Conservation (phyloP, 1,140 invertebrate genomes). For the Drosophila lacteicornis region DNA sequence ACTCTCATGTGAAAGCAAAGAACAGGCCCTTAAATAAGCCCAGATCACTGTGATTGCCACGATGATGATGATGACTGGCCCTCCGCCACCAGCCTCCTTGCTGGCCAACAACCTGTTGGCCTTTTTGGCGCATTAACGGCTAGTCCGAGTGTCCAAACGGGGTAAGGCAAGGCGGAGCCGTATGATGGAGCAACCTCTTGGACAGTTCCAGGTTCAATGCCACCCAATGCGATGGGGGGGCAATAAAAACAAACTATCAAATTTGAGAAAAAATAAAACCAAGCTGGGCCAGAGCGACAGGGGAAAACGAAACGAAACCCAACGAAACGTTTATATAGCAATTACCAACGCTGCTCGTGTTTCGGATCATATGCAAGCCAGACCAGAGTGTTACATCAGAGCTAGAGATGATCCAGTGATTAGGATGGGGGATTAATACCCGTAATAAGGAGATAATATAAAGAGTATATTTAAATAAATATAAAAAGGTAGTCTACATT, state of each 20-base stretch:
- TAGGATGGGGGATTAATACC: too few species aligned
- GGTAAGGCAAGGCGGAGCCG: not conserved
- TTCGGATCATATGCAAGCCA: slow-evolving; percentile 60
- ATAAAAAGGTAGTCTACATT: too few species aligned
- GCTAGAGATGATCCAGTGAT: slow-evolving; percentile 37
- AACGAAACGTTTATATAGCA: slow-evolving; percentile 72
- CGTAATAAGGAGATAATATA: too few species aligned
- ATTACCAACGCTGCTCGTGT: slow-evolving; percentile 78
- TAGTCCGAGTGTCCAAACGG: slow-evolving; percentile 34
- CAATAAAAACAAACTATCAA: slow-evolving; percentile 77
- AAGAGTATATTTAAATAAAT: too few species aligned
- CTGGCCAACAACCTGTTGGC: slow-evolving; percentile 53
- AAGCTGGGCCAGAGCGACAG: slow-evolving; percentile 22
- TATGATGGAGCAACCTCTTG: slow-evolving; percentile 39
- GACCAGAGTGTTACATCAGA: slow-evolving; percentile 30
- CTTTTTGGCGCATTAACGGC: slow-evolving; percentile 78
- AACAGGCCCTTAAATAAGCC: slow-evolving; percentile 74
- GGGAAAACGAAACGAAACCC: slow-evolving; percentile 39
- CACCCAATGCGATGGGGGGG: slow-evolving; percentile 65
- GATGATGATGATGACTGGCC: slow-evolving; percentile 21
- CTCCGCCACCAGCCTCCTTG: slow-evolving; percentile 1
- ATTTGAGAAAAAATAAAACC: slow-evolving; percentile 50
- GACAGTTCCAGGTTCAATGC: slow-evolving; percentile 67
- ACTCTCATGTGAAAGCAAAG: slow-evolving; percentile 76
- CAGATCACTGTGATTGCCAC: slow-evolving; percentile 67